A percentile compares a stretch with the other conserved stretches of the same genome.
phyloP scores from a whole-genome alignment of 2,888 invertebrate species.

The Polydrusus pterygomalis region DNA sequence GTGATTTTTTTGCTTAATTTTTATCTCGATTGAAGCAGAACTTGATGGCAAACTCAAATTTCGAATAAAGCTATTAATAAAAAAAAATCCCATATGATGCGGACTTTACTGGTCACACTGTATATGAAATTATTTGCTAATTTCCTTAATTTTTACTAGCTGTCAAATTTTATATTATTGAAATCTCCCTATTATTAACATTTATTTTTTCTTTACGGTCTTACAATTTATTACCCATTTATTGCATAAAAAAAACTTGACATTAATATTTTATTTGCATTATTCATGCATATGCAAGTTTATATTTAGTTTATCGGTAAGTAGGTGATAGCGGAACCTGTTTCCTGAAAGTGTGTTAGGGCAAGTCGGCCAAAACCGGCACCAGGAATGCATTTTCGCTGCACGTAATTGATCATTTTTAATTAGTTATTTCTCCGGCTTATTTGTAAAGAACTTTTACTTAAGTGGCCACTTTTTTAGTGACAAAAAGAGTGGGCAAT shows the following conservation, averaged over 20 bases:
- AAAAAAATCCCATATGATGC: too few species aligned
- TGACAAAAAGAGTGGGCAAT: neutral
- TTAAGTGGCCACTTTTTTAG: neutral
- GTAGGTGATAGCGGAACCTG: conserved; percentile 52
- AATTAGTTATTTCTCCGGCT: conserved; percentile 32
- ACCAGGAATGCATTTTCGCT: conserved; percentile 46
- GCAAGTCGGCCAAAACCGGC: conserved; percentile 30
- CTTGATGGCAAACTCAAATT: too few species aligned
- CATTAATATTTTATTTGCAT: conserved; percentile 36
- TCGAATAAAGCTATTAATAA: too few species aligned
- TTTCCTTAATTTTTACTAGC: too few species aligned
- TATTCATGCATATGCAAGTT: conserved; percentile 46
- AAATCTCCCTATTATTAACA: too few species aligned
- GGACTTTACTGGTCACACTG: too few species aligned
- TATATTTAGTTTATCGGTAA: conserved; percentile 43
- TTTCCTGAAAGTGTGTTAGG: conserved; percentile 46
- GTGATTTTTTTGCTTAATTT: too few species aligned
- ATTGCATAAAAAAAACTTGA: conserved; percentile 35
- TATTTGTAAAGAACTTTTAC: conserved; percentile 16
- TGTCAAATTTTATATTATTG: too few species aligned
- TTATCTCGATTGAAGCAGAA: too few species aligned
- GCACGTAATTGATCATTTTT: conserved; percentile 30
- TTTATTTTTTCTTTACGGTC: neutral
- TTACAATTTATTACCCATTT: conserved; percentile 5
- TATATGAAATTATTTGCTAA: too few species aligned